These are phyloP conservation scores for Grammomys dolichurus DNA, from an alignment of 2,113 vertebrate species.

Conservation along the genomic window DNA sequence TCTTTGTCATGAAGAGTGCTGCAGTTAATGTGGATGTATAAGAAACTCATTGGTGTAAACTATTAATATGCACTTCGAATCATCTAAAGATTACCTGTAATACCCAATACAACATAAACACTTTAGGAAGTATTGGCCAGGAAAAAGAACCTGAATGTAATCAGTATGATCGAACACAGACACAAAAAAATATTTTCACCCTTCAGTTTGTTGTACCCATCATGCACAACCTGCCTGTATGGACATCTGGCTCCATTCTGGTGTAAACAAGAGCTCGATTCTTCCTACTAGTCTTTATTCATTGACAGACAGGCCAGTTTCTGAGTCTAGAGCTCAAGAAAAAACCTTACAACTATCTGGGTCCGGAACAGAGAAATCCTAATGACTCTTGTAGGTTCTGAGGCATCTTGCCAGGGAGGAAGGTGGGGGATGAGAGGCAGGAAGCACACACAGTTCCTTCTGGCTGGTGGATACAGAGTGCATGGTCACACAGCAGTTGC, in stretches of 20 bases:
- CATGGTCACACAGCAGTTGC: background rate
- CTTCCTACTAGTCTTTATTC: background rate
- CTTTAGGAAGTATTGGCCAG: background rate
- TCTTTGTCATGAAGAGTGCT: background rate
- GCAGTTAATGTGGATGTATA: background rate
- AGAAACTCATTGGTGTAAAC: background rate
- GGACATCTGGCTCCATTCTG: too few relatives aligned
- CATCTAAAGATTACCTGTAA: background rate
- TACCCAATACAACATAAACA: background rate
- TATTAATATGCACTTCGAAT: background rate
- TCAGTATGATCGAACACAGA: background rate
- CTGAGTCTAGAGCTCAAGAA: background rate
- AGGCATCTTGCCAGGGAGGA: background rate
- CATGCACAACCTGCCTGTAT: background rate
- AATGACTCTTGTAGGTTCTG: background rate
- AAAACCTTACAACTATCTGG: background rate
- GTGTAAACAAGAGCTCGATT: background rate
- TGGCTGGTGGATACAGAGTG: background rate
- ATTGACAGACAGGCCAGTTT: background rate
- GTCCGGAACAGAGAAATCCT: background rate
- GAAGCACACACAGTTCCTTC: slow-evolving; percentile 31
- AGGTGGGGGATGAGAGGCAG: background rate
- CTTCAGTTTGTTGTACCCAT: background rate
- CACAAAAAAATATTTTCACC: background rate
- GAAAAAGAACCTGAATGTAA: background rate